Base-by-base conservation (phyloP, 2,888 invertebrate species). In the Tiliacea aurago region DNA sequence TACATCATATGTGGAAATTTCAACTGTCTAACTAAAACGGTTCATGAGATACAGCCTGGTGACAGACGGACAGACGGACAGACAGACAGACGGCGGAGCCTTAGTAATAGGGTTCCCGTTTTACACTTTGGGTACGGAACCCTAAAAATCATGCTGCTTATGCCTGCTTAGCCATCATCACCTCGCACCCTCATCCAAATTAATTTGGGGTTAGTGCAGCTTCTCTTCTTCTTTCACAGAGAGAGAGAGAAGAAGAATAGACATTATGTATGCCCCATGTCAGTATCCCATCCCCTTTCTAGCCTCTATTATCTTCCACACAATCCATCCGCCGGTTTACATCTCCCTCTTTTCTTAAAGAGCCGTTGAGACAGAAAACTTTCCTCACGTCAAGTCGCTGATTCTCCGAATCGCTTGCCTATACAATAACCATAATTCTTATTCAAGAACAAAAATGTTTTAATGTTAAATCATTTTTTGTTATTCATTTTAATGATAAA, bases 401-500 rank as follows among this genome's bases (percentile, higher is more conserved):
- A 33, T 37, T 47, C 6, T 37, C 23, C 6, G 1, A 20, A 49
- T 20, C 4, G 10, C 11, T 2, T 41, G 10, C 18, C 23, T 15
- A 51, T 41, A 18, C n/a, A 18, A 18, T 43, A 7, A 37, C 15
- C 11, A 47, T 28, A 28, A 28, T 28, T 28, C 9, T 28, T 41
- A n/a, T 18, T 56, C 28, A 37, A 15, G n/a, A 33, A 6, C 18
- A 41, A 41, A n/a, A n/a, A n/a, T n/a, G 7, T 53, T n/a, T n/a
- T n/a, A n/a, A 7, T 2, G 18, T 56, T 70, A 23, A 49, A 55
- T 64, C n/a, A n/a, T 20, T 33, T 7, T 37, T 37, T 37, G 37
- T 37, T 37, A 37, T 37, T 37, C 37, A 37, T 11, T 56, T 55
- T 67, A 55, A 67, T 70, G 62, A 63, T 69, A 83, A 80, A 69